A percentile compares a stretch with the other conserved stretches of the same genome.
These are phyloP conservation scores for Flexamia atlantica DNA, from an alignment of 2,888 invertebrate genomes.

Conservation along the genomic window DNA sequence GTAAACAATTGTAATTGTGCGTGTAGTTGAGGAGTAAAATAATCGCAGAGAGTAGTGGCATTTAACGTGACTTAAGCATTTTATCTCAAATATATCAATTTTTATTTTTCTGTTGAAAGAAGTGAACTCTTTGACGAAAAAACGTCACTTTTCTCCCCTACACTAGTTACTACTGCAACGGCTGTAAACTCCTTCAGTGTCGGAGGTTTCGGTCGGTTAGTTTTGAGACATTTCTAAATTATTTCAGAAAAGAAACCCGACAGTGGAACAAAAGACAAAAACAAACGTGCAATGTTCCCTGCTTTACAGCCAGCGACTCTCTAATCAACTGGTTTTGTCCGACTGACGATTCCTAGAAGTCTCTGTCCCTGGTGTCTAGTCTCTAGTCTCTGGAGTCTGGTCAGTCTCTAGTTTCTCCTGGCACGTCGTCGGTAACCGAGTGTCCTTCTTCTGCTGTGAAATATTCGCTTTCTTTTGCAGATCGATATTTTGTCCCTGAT, in stretches of 20 bases:
- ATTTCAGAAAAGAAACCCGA: background rate
- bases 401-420: constrained; percentile 32
- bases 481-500: background rate
- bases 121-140: no score
- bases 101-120: no score
- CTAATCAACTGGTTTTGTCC: constrained; percentile 18
- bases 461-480: constrained; percentile 19
- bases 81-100: no score
- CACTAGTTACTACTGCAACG: background rate
- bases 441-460: constrained; percentile 26
- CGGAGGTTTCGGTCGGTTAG: constrained; percentile 1
- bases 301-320: constrained; percentile 4
- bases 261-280: background rate
- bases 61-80: no score
- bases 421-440: constrained; percentile 30
- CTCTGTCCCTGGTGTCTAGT: background rate
- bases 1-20: no score
- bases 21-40: no score
- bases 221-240: background rate
- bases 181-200: background rate
- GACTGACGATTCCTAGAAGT: constrained; percentile 29
- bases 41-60: no score
- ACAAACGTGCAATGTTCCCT: constrained; percentile 10
- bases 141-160: background rate
- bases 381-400: background rate